Conservation (phyloP, 2,113 vertebrate species). For the Manacus vitellinus region DNA sequence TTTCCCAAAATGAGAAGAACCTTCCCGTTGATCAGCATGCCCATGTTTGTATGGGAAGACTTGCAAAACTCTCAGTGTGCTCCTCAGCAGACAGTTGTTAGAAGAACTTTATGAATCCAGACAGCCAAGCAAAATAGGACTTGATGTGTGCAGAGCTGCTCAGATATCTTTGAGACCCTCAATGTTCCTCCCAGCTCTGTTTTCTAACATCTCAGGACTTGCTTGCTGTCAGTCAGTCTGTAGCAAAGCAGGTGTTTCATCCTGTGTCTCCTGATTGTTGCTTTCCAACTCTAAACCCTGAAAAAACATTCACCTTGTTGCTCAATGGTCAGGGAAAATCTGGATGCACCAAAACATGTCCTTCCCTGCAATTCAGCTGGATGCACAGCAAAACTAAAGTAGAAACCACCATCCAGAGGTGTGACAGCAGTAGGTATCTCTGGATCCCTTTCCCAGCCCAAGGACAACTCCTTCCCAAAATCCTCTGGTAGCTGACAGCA, state of each 20-base stretch:
- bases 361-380: background rate
- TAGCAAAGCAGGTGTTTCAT: background rate
- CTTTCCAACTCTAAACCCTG: background rate
- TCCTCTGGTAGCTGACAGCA: accelerated
- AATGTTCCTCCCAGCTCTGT: background rate
- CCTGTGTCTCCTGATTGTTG: background rate
- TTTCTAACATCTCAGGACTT: background rate
- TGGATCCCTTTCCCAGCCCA: background rate
- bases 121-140: background rate
- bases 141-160: background rate
- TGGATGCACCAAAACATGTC: accelerated
- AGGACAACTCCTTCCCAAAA: background rate
- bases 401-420: background rate
- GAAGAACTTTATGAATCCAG: background rate
- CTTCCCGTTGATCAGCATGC: background rate
- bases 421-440: background rate
- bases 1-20: background rate
- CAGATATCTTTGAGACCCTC: background rate
- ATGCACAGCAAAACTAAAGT: background rate
- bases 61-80: background rate
- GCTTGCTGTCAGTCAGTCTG: background rate
- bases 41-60: background rate
- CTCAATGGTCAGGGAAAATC: background rate
- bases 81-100: background rate
- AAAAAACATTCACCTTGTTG: accelerated